phyloP scores from a whole-genome alignment of 2,888 invertebrate genomes.

The Lasioglossum leucozonium region DNA sequence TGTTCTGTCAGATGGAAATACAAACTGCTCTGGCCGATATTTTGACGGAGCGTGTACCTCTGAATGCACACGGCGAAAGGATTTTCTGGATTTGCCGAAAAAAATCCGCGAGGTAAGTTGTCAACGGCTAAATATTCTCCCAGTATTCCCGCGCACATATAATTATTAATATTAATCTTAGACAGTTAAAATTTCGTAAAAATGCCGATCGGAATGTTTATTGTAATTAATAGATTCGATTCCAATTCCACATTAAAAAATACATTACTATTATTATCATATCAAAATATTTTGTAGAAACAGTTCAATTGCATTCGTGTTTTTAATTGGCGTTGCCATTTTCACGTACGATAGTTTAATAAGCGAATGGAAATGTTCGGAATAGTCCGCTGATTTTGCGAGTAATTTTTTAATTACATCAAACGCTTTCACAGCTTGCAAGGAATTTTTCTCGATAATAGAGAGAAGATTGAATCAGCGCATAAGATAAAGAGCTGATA shows the following conservation, averaged over 20 bases:
- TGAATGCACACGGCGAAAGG: slow-evolving; percentile 3
- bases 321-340: background rate
- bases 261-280: too few species aligned
- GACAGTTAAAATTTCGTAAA: background rate
- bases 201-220: background rate
- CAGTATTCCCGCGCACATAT: too few species aligned
- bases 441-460: background rate
- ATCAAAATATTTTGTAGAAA: too few species aligned
- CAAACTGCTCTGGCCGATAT: slow-evolving; percentile 51
- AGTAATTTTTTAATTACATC: background rate
- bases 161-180: background rate
- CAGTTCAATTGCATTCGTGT: background rate
- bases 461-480: background rate
- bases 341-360: background rate
- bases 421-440: background rate
- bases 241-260: too few species aligned
- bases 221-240: too few species aligned
- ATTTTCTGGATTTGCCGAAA: slow-evolving; percentile 24
- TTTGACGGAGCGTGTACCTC: slow-evolving; percentile 31
- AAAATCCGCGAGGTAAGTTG: slow-evolving; percentile 6
- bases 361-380: background rate
- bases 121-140: background rate
- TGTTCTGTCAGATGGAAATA: slow-evolving; percentile 54
- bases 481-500: background rate
- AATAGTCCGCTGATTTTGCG: background rate